Conservation (phyloP, 2,888 invertebrate genomes). For the Conus canariensis region DNA sequence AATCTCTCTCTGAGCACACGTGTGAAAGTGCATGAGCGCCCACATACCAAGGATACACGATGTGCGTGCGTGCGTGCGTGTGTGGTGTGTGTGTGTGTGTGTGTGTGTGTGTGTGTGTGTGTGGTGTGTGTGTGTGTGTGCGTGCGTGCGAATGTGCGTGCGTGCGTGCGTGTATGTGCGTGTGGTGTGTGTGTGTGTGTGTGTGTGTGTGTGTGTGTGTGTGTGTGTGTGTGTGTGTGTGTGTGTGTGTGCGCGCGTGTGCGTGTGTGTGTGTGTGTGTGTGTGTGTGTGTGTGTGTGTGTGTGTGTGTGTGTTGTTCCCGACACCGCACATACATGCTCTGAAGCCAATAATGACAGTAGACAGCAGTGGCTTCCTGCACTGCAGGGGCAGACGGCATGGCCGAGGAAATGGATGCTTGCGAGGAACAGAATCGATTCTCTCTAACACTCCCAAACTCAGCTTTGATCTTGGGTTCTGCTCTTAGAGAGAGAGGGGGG, state of each 20-base stretch:
- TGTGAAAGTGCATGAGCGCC: too few relatives aligned
- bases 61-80: neutral
- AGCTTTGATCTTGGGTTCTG: too few relatives aligned
- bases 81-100: neutral
- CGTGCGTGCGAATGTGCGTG: neutral
- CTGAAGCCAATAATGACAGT: too few relatives aligned
- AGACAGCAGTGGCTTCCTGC: too few relatives aligned
- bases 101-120: neutral
- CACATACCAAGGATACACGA: too few relatives aligned
- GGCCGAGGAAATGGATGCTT: too few relatives aligned
- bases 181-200: neutral
- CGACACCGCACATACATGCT: neutral
- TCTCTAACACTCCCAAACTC: too few relatives aligned
- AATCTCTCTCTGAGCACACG: too few relatives aligned
- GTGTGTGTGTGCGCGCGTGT: neutral
- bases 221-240: neutral
- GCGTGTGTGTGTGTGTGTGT: neutral
- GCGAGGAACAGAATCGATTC: too few relatives aligned
- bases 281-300: neutral
- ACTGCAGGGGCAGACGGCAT: too few relatives aligned
- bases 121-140: neutral
- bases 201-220: constrained; percentile 8
- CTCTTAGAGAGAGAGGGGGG: too few relatives aligned
- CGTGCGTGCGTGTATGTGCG: neutral
- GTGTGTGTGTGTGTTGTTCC: neutral